A percentile compares a stretch with the other conserved stretches of the same genome.
Evolutionary conservation across 2,888 invertebrate species (phyloP).

Genomic region (Leucania comma): DNA sequence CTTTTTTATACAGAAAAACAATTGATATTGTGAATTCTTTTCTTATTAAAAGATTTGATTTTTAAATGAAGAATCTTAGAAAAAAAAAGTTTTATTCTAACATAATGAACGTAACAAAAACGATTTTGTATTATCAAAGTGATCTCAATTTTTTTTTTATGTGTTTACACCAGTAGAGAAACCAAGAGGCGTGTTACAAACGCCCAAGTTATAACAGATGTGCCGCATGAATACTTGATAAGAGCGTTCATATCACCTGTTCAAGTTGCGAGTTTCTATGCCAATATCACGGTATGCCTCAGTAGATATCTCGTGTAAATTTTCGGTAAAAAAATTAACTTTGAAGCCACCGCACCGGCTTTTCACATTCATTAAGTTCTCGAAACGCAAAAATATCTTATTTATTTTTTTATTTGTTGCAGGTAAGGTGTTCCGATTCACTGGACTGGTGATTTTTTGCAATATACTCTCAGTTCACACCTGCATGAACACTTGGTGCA

Average conservation of each 20-base stretch:
- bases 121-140: too few species aligned
- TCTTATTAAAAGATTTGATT: too few species aligned
- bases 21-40: too few species aligned
- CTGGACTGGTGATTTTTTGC: slow-evolving; percentile 63
- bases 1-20: too few species aligned
- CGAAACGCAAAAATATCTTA: slow-evolving; percentile 51
- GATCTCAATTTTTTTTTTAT: too few species aligned
- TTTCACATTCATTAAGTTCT: slow-evolving; percentile 37
- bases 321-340: slow-evolving; percentile 29
- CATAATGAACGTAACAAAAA: too few species aligned
- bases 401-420: slow-evolving; percentile 65
- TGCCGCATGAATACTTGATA: slow-evolving; percentile 10
- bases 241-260: slow-evolving; percentile 20
- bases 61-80: too few species aligned
- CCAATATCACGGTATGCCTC: neutral
- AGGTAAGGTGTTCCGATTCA: slow-evolving; percentile 71
- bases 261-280: neutral
- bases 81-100: too few species aligned
- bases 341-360: slow-evolving; percentile 29
- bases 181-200: neutral
- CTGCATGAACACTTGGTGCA: slow-evolving; percentile 65
- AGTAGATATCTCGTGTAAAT: neutral
- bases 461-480: slow-evolving; percentile 60
- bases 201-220: slow-evolving; percentile 15
- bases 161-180: neutral